A percentile compares a stretch with the other conserved stretches of the same genome.
These are phyloP conservation scores for Acanthosepion lycidas DNA, from an alignment of 2,888 invertebrate genomes.

Conservation along the genomic window DNA sequence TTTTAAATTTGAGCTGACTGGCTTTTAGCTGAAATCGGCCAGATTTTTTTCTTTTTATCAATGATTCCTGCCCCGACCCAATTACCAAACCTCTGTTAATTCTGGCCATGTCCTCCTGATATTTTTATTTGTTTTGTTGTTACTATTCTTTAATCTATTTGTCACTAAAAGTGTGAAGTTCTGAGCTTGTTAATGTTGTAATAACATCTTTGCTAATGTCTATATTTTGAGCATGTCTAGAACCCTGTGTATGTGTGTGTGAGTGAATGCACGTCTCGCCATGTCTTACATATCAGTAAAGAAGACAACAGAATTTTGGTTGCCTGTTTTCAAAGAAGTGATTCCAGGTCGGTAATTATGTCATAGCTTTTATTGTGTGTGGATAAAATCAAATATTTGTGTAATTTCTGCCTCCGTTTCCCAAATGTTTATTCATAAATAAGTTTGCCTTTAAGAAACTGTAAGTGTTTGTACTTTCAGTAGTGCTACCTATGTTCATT, in stretches of 20 bases:
- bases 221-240: neutral
- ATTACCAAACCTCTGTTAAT: neutral
- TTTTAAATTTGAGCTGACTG: no score
- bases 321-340: neutral
- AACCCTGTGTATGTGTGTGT: neutral
- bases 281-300: constrained; percentile 1
- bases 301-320: neutral
- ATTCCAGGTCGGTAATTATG: neutral
- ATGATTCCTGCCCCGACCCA: neutral
- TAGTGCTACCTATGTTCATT: no score
- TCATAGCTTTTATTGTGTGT: neutral
- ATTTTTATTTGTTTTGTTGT: neutral
- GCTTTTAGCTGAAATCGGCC: no score
- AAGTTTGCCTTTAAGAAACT: no score
- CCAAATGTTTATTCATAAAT: neutral
- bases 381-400: neutral
- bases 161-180: neutral
- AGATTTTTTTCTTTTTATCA: neutral
- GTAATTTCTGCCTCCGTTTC: neutral
- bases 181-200: neutral
- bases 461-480: no score
- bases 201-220: constrained; percentile 1
- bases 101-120: neutral
- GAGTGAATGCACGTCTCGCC: constrained; percentile 22
- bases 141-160: neutral